Evolutionary conservation across 1,140 invertebrate species (phyloP).

Genomic region (Ceratitis capitata): DNA sequence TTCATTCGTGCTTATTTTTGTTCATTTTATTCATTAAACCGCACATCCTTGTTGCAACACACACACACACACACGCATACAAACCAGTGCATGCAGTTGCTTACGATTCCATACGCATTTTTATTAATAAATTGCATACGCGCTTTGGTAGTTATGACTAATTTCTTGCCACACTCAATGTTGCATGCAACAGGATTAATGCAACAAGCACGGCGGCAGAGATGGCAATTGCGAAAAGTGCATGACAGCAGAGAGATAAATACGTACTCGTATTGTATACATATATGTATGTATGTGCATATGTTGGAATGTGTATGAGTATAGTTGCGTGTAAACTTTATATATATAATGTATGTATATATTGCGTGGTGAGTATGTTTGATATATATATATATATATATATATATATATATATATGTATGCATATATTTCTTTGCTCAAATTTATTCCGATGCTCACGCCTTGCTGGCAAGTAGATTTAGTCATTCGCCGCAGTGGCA

Average conservation of each 20-base stretch:
- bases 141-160: background rate
- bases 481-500: background rate
- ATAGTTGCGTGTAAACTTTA: no score
- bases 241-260: background rate
- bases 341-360: no score
- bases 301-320: background rate
- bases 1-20: background rate
- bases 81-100: background rate
- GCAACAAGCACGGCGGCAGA: no score
- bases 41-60: background rate
- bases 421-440: background rate
- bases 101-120: background rate
- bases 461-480: background rate
- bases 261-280: background rate
- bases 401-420: background rate
- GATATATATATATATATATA: no score
- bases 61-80: background rate
- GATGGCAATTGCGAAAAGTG: no score
- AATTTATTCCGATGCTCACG: background rate
- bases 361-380: no score
- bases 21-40: background rate
- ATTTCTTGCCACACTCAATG: slow-evolving; percentile 28
- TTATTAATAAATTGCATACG: slow-evolving; percentile 29
- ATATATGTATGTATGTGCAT: background rate
- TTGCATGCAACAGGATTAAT: slow-evolving; percentile 23